Conservation (phyloP, 2,113 vertebrate genomes). For the Himantopus leucocephalus region DNA sequence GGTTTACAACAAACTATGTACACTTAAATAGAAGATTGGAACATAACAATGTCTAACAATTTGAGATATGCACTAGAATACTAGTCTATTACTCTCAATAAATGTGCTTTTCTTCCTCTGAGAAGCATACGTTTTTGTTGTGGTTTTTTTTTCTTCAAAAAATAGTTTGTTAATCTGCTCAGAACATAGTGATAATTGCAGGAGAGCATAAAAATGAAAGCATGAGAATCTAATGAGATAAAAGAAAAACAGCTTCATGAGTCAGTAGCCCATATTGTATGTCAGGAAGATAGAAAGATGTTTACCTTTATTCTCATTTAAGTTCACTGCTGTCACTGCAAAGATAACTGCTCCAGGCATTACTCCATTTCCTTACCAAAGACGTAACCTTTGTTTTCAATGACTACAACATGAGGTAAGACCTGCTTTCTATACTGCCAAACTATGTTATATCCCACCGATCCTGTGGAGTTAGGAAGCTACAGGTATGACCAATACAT, state of each 20-base stretch:
- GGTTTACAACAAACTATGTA: background rate
- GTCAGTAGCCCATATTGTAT: background rate
- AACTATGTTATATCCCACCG: background rate
- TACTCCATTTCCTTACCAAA: background rate
- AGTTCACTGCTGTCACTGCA: background rate
- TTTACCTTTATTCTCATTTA: background rate
- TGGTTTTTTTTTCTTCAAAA: background rate
- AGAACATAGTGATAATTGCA: background rate
- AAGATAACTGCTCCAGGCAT: background rate
- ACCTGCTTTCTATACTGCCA: background rate
- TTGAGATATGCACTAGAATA: background rate
- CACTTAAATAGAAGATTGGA: background rate
- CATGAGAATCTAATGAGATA: background rate
- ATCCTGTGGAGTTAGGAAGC: background rate
- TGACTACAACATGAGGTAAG: background rate
- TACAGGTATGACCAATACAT: background rate
- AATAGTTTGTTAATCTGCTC: background rate
- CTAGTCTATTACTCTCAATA: background rate
- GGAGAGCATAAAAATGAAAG: background rate
- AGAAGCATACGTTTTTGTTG: background rate
- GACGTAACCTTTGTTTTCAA: background rate
- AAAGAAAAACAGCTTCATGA: background rate
- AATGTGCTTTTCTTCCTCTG: background rate
- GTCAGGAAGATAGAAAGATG: background rate
- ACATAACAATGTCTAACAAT: background rate